Percentiles rank a stretch among this genome's conserved stretches.
Conservation (phyloP, 2,797 vertebrate genomes). For the Melanotaenia parkinsoni region DNA sequence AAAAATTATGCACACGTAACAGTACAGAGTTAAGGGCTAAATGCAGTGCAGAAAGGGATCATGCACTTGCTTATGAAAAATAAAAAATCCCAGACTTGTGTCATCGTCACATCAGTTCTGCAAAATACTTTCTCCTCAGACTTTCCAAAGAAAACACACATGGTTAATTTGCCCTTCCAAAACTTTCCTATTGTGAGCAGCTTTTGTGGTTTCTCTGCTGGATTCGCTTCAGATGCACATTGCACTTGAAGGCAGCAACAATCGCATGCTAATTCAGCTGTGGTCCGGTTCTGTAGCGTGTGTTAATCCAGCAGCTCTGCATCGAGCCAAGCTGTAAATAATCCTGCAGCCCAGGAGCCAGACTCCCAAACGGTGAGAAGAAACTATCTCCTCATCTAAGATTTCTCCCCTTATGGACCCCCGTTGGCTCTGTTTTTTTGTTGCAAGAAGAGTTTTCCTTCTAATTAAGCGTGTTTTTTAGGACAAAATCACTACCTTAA, state of each 20-base stretch:
- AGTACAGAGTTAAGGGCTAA: background rate
- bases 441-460: slow-evolving; percentile 49
- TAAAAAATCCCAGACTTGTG: slow-evolving; percentile 20
- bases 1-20: no score
- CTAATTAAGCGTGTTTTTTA: slow-evolving; percentile 56
- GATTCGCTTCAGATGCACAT: slow-evolving; percentile 63
- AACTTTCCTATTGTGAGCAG: slow-evolving; percentile 67
- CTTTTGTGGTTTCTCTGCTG: slow-evolving; percentile 63
- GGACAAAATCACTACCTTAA: slow-evolving; percentile 40
- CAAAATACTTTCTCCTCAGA: slow-evolving; percentile 46
- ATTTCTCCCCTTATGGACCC: slow-evolving; percentile 30
- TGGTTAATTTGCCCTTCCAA: slow-evolving; percentile 51
- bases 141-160: slow-evolving; percentile 52
- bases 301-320: slow-evolving; percentile 76
- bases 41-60: background rate
- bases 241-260: slow-evolving; percentile 65
- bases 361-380: slow-evolving; percentile 42
- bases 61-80: background rate
- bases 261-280: slow-evolving; percentile 74
- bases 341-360: slow-evolving; percentile 61
- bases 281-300: slow-evolving; percentile 60
- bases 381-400: slow-evolving; percentile 29
- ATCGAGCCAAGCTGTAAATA: slow-evolving; percentile 78
- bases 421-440: slow-evolving; percentile 24
- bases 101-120: slow-evolving; percentile 36